phyloP scores from a whole-genome alignment of 1,140 invertebrate species.

The Wasmannia auropunctata region DNA sequence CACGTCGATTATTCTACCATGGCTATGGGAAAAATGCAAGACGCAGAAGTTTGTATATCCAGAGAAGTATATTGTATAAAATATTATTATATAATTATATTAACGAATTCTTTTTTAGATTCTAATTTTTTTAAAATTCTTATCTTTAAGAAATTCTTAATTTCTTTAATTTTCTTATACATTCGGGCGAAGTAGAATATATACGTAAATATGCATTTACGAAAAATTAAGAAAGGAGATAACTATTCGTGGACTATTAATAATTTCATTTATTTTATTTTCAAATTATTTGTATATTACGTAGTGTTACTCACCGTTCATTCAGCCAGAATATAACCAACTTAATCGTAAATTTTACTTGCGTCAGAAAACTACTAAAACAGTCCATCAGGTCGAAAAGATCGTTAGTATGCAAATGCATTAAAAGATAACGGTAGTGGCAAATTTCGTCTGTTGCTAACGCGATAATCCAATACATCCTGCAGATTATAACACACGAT shows the following conservation, averaged over 20 bases:
- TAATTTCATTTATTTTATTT: neutral
- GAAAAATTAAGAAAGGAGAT: neutral
- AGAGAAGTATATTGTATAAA: neutral
- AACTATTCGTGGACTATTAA: neutral
- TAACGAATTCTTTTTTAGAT: neutral
- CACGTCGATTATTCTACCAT: neutral
- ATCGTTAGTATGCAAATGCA: constrained; percentile 18
- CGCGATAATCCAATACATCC: constrained; percentile 42
- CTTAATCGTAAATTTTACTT: constrained; percentile 24
- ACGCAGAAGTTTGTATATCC: neutral
- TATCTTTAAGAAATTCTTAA: too few relatives aligned
- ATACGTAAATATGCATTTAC: neutral
- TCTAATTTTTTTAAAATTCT: neutral
- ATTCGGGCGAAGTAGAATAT: neutral
- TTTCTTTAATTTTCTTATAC: neutral
- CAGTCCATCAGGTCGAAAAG: constrained; percentile 48
- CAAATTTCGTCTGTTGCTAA: constrained; percentile 31
- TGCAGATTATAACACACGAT: constrained; percentile 29
- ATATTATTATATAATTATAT: neutral
- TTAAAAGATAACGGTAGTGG: constrained; percentile 29
- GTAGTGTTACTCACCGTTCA: neutral
- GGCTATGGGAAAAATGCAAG: neutral
- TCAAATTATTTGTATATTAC: neutral
- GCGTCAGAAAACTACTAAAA: constrained; percentile 38
- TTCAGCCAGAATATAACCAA: constrained; percentile 48